Evolutionary conservation across 2,888 invertebrate species (phyloP).

Genomic region (Perizoma affinitatum): DNA sequence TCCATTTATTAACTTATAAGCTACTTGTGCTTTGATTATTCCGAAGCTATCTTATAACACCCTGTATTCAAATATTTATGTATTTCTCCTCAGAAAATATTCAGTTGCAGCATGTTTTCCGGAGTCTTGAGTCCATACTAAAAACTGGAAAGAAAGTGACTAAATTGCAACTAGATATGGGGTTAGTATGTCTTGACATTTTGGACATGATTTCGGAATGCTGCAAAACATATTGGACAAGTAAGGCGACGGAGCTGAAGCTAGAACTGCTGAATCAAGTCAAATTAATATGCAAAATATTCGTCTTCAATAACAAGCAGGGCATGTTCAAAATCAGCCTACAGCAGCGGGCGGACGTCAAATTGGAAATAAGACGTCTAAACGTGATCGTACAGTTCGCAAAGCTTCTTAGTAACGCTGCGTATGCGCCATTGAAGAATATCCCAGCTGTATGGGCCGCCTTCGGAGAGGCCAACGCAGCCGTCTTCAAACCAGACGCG

Average conservation of each 20-base stretch:
- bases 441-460: slow-evolving; percentile 40
- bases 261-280: slow-evolving; percentile 45
- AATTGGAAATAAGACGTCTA: slow-evolving; percentile 62
- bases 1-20: too few relatives aligned
- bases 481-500: slow-evolving; percentile 47
- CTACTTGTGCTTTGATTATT: background rate
- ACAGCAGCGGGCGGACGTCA: slow-evolving; percentile 67
- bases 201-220: slow-evolving; percentile 57
- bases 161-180: slow-evolving; percentile 58
- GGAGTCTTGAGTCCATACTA: slow-evolving; percentile 30
- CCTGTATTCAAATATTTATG: background rate
- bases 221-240: slow-evolving; percentile 44
- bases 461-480: slow-evolving; percentile 38
- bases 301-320: slow-evolving; percentile 41
- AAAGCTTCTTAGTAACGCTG: slow-evolving; percentile 45
- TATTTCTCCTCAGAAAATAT: slow-evolving; percentile 42
- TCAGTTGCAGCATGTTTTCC: slow-evolving; percentile 33
- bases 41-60: background rate
- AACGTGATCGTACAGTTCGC: slow-evolving; percentile 59
- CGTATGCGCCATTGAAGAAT: slow-evolving; percentile 33
- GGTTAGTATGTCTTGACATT: slow-evolving; percentile 52
- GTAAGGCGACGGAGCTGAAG: slow-evolving; percentile 35
- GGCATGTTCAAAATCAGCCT: slow-evolving; percentile 60
- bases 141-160: slow-evolving; percentile 46
- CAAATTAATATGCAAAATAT: slow-evolving; percentile 46